Conservation (phyloP, 30 jellyfish, hydroid and myxozoan species). For the Clytia hemisphaerica region DNA sequence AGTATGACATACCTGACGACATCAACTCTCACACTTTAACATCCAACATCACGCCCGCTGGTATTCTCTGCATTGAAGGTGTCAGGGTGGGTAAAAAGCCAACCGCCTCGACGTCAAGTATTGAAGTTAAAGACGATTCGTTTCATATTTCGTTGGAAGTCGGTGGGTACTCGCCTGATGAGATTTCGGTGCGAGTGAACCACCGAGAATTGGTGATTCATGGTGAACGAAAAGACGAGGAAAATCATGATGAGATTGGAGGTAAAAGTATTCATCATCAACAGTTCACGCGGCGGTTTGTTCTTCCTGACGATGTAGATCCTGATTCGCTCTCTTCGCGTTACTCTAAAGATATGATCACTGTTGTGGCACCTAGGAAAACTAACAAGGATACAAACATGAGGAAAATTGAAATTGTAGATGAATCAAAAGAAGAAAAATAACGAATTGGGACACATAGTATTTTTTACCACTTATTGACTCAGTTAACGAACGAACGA, state of each 20-base stretch:
- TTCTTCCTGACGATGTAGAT: slow-evolving; percentile 42
- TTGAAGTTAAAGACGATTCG: slow-evolving; percentile 15
- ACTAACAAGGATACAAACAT: no score
- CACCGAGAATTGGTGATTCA: slow-evolving; percentile 25
- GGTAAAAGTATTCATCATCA: slow-evolving; percentile 41
- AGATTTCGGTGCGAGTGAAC: slow-evolving; percentile 36
- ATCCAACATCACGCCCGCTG: slow-evolving; percentile 43
- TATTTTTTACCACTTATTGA: no score
- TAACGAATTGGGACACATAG: no score
- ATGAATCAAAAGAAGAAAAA: no score
- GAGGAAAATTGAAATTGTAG: no score
- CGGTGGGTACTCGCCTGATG: slow-evolving; percentile 52
- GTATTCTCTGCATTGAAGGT: slow-evolving; percentile 49
- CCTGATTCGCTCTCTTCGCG: slow-evolving; percentile 30
- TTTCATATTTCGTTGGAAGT: slow-evolving; percentile 35
- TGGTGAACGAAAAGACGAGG: slow-evolving; percentile 43
- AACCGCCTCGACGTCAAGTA: neutral
- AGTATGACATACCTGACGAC: slow-evolving; percentile 37
- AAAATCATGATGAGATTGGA: slow-evolving; percentile 19
- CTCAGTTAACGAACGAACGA: no score
- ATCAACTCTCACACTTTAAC: slow-evolving; percentile 30
- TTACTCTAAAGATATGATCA: slow-evolving; percentile 28
- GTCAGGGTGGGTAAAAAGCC: neutral
- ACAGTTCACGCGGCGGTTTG: slow-evolving; percentile 50
- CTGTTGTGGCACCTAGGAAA: slow-evolving; percentile 44